Conservation (phyloP, 2,797 vertebrate genomes). For the Peromyscus aztecus region DNA sequence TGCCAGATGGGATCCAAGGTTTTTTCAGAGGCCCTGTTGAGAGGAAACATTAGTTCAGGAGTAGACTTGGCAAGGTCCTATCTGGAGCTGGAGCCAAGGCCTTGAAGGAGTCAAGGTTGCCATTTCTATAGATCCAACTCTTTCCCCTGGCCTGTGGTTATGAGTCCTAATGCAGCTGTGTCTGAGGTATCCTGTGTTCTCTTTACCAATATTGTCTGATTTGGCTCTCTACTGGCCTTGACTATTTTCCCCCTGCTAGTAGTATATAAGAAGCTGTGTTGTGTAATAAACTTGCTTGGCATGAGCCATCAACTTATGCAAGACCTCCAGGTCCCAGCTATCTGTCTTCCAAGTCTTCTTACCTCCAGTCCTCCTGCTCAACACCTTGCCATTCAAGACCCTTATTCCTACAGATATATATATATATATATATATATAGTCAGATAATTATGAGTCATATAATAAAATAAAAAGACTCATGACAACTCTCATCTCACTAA, state of each 20-base stretch:
- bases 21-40: neutral
- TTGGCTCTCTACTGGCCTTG: neutral
- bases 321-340: neutral
- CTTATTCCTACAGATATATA: neutral
- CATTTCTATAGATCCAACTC: neutral
- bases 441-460: neutral
- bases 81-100: neutral
- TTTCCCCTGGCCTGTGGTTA: neutral
- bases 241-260: neutral
- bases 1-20: too few relatives aligned
- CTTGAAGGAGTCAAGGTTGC: neutral
- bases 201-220: neutral
- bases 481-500: slow-evolving; percentile 35
- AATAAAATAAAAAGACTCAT: neutral
- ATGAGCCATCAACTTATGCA: neutral
- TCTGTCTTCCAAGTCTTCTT: neutral
- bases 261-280: neutral
- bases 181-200: neutral
- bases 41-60: neutral
- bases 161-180: too few relatives aligned
- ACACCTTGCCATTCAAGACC: neutral
- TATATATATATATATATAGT: neutral
- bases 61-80: neutral
- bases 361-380: neutral
- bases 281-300: neutral